Conservation (phyloP, 2,797 vertebrate genomes). For the Danio choprae region DNA sequence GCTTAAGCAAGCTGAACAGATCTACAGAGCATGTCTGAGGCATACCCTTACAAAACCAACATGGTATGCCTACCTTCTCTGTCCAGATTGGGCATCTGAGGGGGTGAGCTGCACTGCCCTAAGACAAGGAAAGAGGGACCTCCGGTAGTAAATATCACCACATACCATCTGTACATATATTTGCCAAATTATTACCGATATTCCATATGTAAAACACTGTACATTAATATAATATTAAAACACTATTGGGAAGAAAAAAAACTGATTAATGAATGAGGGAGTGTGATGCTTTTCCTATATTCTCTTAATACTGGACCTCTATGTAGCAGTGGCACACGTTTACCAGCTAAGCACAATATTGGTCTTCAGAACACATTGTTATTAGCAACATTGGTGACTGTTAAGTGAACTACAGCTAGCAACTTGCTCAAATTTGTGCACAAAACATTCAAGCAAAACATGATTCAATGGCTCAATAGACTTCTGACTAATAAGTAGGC, state of each 20-base stretch:
- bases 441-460: no score
- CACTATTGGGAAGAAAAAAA: not conserved
- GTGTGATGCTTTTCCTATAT: conserved; percentile 28
- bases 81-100: conserved; percentile 64
- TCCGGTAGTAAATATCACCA: conserved; percentile 63
- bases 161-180: conserved; percentile 36
- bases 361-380: not conserved
- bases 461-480: no score
- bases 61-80: conserved; percentile 65
- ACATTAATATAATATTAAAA: conserved; percentile 13
- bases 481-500: no score
- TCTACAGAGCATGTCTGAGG: conserved; percentile 51
- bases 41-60: conserved; percentile 58
- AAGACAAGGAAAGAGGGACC: conserved; percentile 67
- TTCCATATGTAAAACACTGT: not conserved
- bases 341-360: not conserved
- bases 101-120: conserved; percentile 64
- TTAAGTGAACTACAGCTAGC: no score
- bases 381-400: no score
- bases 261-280: conserved; percentile 24
- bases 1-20: not conserved
- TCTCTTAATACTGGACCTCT: not conserved
- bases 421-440: no score
- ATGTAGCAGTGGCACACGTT: not conserved
- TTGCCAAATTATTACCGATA: conserved; percentile 40